phyloP scores from a whole-genome alignment of 2,888 invertebrate species.

The Himalopsyche tibetana region DNA sequence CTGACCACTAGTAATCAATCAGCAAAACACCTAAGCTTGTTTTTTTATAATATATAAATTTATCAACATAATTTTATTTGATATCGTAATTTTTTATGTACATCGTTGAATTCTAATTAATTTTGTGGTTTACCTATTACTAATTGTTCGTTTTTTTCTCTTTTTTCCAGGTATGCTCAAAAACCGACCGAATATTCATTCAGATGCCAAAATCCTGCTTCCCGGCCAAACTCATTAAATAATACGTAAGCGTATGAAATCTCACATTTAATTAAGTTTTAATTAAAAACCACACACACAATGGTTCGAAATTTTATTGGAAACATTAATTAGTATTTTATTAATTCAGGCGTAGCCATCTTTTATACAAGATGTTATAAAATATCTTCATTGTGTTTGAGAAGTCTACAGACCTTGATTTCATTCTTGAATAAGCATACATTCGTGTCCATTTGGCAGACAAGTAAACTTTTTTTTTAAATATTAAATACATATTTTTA shows the following conservation, averaged over 20 bases:
- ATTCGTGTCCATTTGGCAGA: not conserved
- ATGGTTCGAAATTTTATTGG: constrained; percentile 10
- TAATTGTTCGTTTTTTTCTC: not conserved
- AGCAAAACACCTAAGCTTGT: too few relatives aligned
- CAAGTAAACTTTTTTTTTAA: too few relatives aligned
- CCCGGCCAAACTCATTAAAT: not conserved
- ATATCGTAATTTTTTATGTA: too few relatives aligned
- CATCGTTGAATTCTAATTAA: not conserved
- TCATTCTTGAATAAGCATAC: not conserved
- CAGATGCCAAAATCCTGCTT: not conserved
- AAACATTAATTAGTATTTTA: constrained; percentile 38
- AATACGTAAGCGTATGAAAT: not conserved
- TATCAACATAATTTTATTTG: too few relatives aligned
- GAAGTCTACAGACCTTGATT: constrained; percentile 6
- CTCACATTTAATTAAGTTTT: constrained; percentile 20
- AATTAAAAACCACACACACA: constrained; percentile 33
- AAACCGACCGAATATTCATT: not conserved
- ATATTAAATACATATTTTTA: too few relatives aligned
- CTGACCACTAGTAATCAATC: too few relatives aligned
- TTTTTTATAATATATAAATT: too few relatives aligned
- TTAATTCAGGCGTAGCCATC: constrained; percentile 29
- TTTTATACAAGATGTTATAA: constrained; percentile 24
- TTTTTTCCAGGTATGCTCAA: constrained; percentile 10
- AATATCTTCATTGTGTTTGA: constrained; percentile 31
- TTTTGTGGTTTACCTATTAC: not conserved